These are phyloP conservation scores for Theristicus caerulescens DNA, from an alignment of 2,113 vertebrate genomes.

Conservation along the genomic window DNA sequence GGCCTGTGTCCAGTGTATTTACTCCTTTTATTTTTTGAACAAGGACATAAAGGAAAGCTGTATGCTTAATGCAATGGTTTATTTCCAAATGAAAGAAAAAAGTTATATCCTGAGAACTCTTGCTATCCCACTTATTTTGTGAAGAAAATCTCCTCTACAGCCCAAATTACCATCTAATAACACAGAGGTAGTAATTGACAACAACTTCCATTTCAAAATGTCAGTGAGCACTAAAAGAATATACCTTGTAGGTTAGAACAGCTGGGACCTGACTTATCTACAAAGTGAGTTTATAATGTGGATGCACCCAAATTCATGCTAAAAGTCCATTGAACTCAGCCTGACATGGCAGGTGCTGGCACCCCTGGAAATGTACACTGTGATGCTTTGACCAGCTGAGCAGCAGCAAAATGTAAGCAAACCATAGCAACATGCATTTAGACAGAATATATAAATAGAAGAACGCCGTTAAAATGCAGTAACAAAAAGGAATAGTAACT, in stretches of 20 bases:
- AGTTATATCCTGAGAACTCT: background rate
- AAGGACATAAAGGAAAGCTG: background rate
- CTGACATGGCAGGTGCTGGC: background rate
- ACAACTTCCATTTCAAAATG: background rate
- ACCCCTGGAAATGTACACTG: fast-evolving
- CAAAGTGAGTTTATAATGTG: background rate
- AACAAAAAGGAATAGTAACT: background rate
- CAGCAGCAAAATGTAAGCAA: background rate
- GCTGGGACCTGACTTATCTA: background rate
- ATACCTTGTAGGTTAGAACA: background rate
- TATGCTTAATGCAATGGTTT: background rate
- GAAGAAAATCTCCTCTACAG: background rate
- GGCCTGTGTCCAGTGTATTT: background rate
- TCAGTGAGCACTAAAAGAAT: background rate
- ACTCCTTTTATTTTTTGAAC: background rate
- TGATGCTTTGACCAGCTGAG: background rate
- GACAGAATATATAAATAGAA: background rate
- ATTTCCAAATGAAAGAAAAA: background rate
- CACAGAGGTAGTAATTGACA: background rate
- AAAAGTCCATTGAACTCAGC: background rate
- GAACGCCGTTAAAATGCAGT: background rate
- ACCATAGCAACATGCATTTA: background rate
- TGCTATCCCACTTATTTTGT: background rate
- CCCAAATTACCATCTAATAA: background rate
- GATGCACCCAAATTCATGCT: background rate